Evolutionary conservation across 2,888 invertebrate genomes (phyloP), one percentile per base, ranked within the genome.

Genomic region (Argyra leucocephala): DNA sequence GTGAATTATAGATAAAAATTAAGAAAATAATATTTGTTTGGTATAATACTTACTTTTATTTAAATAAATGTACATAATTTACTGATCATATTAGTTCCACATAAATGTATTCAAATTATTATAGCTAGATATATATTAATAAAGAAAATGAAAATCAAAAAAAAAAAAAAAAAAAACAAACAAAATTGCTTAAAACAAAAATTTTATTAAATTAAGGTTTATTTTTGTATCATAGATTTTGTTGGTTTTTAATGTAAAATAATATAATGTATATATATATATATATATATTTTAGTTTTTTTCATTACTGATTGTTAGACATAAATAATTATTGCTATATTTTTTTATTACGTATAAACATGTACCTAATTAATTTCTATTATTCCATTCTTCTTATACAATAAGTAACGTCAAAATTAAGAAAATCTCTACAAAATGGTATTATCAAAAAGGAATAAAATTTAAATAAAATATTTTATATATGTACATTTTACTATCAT

Each of bases 131-230:
- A n/a, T n/a, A n/a, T n/a, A n/a, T 31, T 48, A 48, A 48, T 48
- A 48, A 48, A 48, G n/a, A 18, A 48, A 15, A 48, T 18, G 18
- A 48, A 3, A n/a, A 10, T 31, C 31, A 31, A 48, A 48, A 48
- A 15, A 48, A 48, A 48, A 37, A 10, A 10, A 37, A 48, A 48
- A 18, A 48, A 48, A 48, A 48, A 48, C 48, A 48, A 48, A 48
- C 48, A 48, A 48, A 48, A 48, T 48, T 48, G 48, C 48, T 48
- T 48, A 48, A 48, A 48, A 48, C 48, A 48, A 15, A 48, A 48
- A 18, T 48, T 48, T 48, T 48, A 48, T 48, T 48, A 48, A 48
- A 48, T 48, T 48, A 48, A 48, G 18, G 18, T n/a, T 5, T 48
- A 48, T 48, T 18, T 48, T 31, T 15, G 18, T 48, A 48, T 48